Evolutionary conservation across 1,140 invertebrate species (phyloP).

Genomic region (Drosophila lacertosa): DNA sequence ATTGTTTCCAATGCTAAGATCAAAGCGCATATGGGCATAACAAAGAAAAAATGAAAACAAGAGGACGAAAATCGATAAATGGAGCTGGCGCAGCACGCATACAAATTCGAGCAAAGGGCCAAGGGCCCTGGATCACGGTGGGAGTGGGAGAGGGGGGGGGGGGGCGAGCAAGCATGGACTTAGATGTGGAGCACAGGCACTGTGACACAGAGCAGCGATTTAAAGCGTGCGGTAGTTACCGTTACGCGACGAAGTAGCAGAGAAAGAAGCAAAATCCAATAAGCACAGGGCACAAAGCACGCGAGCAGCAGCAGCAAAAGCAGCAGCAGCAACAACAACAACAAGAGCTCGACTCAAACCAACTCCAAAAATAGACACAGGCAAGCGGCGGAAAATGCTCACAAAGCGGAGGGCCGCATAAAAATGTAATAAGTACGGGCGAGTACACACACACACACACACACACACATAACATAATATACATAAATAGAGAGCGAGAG

Average conservation of each 20-base stretch:
- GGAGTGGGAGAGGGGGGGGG: neutral
- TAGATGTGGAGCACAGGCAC: slow-evolving; percentile 59
- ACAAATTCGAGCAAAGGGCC: slow-evolving; percentile 27
- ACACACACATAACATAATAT: slow-evolving; percentile 3
- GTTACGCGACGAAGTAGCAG: slow-evolving; percentile 37
- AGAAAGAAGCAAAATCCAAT: slow-evolving; percentile 62
- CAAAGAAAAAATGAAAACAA: slow-evolving; percentile 54
- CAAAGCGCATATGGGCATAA: slow-evolving; percentile 55
- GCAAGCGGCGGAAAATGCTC: slow-evolving; percentile 67
- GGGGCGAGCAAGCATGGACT: slow-evolving; percentile 13
- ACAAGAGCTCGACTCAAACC: slow-evolving; percentile 47
- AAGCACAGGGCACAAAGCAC: slow-evolving; percentile 49
- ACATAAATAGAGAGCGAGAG: neutral
- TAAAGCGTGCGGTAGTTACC: slow-evolving; percentile 55
- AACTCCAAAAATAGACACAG: slow-evolving; percentile 74
- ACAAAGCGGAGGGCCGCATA: slow-evolving; percentile 39
- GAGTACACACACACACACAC: slow-evolving; percentile 18
- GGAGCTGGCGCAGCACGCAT: slow-evolving; percentile 49
- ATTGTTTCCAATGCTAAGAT: slow-evolving; percentile 62
- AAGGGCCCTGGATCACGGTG: slow-evolving; percentile 13
- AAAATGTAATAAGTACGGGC: slow-evolving; percentile 60
- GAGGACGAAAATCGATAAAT: slow-evolving; percentile 68
- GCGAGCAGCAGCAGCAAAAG: slow-evolving; percentile 43
- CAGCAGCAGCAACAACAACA: neutral
- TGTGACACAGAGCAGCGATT: slow-evolving; percentile 52